These are phyloP conservation scores for Heliconius sara DNA, from an alignment of 2,888 invertebrate genomes.

Conservation along the genomic window DNA sequence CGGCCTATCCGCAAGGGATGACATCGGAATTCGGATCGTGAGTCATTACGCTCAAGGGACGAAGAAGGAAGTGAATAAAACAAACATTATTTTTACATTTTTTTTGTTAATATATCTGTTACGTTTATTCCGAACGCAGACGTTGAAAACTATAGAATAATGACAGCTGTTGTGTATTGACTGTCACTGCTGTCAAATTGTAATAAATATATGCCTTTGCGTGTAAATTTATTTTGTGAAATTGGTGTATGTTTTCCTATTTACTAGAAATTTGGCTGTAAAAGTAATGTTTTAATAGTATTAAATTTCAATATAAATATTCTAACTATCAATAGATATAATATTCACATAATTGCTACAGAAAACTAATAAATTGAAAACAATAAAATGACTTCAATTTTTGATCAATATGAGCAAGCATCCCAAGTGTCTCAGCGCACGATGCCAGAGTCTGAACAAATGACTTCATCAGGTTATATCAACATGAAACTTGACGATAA, in stretches of 20 bases:
- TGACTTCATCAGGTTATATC: slow-evolving; percentile 82
- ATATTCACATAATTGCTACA: background rate
- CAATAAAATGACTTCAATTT: slow-evolving; percentile 89
- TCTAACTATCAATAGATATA: background rate
- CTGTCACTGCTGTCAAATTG: background rate
- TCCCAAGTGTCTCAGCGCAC: slow-evolving; percentile 81
- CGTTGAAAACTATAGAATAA: background rate
- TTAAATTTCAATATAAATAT: background rate
- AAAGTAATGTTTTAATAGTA: background rate
- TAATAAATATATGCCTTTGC: background rate
- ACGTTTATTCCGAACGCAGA: background rate
- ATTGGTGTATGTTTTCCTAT: background rate
- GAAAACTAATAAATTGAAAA: background rate
- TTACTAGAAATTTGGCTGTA: background rate
- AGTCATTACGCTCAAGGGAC: too few species aligned
- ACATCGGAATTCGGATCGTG: too few species aligned
- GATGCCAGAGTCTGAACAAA: slow-evolving; percentile 69
- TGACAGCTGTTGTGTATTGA: background rate
- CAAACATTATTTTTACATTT: background rate
- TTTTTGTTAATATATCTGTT: background rate
- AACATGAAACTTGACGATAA: slow-evolving; percentile 87
- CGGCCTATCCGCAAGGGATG: too few species aligned
- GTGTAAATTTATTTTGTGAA: background rate
- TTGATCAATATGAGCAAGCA: slow-evolving; percentile 93
- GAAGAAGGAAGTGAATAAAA: background rate